phyloP scores from a whole-genome alignment of 2,113 vertebrate genomes.

The Sceloporus tristichus region DNA sequence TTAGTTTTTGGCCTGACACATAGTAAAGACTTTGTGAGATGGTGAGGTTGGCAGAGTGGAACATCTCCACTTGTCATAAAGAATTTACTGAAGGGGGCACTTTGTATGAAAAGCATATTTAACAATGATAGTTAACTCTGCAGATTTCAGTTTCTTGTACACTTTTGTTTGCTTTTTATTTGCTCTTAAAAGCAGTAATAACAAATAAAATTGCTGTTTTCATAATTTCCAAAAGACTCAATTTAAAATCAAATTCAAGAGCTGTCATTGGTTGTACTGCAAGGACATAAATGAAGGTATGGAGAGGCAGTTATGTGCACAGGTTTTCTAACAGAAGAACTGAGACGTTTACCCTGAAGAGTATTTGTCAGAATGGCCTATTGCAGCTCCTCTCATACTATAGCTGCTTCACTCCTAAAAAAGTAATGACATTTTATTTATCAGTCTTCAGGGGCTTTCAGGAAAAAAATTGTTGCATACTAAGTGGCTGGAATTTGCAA shows the following conservation, averaged over 20 bases:
- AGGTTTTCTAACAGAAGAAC: not conserved
- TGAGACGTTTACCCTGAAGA: not conserved
- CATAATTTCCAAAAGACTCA: not conserved
- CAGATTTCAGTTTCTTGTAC: not conserved
- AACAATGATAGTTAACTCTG: not conserved
- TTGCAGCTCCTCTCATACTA: too few relatives aligned
- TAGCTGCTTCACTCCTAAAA: too few relatives aligned
- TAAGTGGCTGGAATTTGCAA: too few relatives aligned
- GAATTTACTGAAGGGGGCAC: conserved; percentile 1
- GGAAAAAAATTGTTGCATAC: too few relatives aligned
- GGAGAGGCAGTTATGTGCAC: not conserved
- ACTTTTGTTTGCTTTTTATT: not conserved
- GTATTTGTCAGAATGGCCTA: too few relatives aligned
- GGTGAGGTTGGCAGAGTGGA: too few relatives aligned
- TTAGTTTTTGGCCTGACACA: not conserved
- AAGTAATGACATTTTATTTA: too few relatives aligned
- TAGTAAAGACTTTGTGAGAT: not conserved
- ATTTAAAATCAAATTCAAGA: not conserved
- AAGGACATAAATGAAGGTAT: not conserved
- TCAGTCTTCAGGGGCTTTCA: too few relatives aligned
- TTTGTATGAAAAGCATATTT: not conserved
- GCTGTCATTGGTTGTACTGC: not conserved
- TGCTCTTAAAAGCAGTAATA: not conserved
- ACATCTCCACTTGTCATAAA: not conserved
- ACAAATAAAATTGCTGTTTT: not conserved